phyloP scores from a whole-genome alignment of 2,888 invertebrate genomes.

The Tenthredo distinguenda region DNA sequence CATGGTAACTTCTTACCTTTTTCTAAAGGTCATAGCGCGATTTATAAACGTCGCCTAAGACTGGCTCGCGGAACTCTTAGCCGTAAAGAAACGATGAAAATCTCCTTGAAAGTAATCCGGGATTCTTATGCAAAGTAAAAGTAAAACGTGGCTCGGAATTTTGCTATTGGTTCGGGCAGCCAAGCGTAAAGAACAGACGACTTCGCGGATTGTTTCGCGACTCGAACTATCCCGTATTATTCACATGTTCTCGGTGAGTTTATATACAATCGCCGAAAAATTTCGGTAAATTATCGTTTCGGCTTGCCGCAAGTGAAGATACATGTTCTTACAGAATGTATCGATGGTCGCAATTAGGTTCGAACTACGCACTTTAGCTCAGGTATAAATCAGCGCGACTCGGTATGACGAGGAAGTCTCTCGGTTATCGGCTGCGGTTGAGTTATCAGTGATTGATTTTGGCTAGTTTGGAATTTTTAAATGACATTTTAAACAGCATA shows the following conservation, averaged over 20 bases:
- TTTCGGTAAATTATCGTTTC: neutral
- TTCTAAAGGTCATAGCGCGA: neutral
- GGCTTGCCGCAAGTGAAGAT: neutral
- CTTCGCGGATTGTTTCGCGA: neutral
- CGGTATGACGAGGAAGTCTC: neutral
- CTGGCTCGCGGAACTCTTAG: neutral
- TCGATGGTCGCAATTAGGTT: neutral
- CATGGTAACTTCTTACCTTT: neutral
- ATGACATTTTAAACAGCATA: slow-evolving; percentile 43
- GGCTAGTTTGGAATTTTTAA: slow-evolving; percentile 39
- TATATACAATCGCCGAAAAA: neutral
- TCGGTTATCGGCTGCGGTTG: slow-evolving; percentile 34
- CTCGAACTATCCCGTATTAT: neutral
- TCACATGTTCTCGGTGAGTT: neutral
- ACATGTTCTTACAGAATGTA: neutral
- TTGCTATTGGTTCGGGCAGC: slow-evolving; percentile 7
- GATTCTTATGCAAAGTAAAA: slow-evolving; percentile 49
- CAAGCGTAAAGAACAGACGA: slow-evolving; percentile 34
- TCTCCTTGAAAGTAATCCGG: slow-evolving; percentile 50
- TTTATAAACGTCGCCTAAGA: neutral
- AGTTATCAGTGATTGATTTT: slow-evolving; percentile 42
- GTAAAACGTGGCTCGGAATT: slow-evolving; percentile 39
- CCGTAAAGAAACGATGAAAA: neutral
- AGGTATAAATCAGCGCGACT: slow-evolving; percentile 13
- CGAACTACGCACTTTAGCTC: slow-evolving; percentile 6